A percentile compares a stretch with the other conserved stretches of the same genome.
Evolutionary conservation across 2,888 invertebrate species (phyloP).

Genomic region (Conistra vaccinii): DNA sequence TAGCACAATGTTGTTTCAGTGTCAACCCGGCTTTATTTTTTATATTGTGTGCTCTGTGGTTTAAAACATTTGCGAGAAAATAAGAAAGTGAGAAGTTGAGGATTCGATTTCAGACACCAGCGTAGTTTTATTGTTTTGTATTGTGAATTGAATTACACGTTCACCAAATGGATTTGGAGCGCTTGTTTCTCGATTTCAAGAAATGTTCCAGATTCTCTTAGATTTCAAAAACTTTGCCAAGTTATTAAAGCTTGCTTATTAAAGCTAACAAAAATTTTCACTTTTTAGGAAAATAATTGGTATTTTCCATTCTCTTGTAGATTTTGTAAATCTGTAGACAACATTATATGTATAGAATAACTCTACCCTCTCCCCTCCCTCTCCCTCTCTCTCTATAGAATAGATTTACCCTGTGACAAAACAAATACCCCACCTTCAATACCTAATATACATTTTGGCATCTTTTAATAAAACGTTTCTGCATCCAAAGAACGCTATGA

Average conservation of each 20-base stretch:
- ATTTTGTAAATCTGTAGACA: not conserved
- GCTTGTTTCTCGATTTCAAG: not conserved
- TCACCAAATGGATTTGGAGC: too few relatives aligned
- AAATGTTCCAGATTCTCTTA: not conserved
- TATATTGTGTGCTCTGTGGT: conserved; percentile 7
- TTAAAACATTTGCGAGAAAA: conserved; percentile 20
- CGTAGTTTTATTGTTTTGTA: not conserved
- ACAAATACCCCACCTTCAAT: not conserved
- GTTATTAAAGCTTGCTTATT: not conserved
- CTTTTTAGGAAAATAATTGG: not conserved
- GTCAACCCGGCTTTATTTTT: conserved; percentile 6
- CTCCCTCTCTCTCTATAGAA: too few relatives aligned
- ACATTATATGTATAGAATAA: not conserved
- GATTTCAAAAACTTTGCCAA: not conserved
- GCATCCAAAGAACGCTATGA: not conserved
- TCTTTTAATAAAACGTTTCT: conserved; percentile 15
- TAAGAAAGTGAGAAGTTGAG: not conserved
- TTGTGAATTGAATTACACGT: not conserved
- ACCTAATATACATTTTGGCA: not conserved
- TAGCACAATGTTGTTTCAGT: not conserved
- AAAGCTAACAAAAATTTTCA: not conserved
- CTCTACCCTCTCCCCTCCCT: too few relatives aligned
- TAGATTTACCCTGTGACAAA: not conserved
- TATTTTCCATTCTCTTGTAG: too few relatives aligned
- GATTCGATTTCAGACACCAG: not conserved